Evolutionary conservation across 2,888 invertebrate genomes (phyloP).

Genomic region (Meandrusa payeni): DNA sequence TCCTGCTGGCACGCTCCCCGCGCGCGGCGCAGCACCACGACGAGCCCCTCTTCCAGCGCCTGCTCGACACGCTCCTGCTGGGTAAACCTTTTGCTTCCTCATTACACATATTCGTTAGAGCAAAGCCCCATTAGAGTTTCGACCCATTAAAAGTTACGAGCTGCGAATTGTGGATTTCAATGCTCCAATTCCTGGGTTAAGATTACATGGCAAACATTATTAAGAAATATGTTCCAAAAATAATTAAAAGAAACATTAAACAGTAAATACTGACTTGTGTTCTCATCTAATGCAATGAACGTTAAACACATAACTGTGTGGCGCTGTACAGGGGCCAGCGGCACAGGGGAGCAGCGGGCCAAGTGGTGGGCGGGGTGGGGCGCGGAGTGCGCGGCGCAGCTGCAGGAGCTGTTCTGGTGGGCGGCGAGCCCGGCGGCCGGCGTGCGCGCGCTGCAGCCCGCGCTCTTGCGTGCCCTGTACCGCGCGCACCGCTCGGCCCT

Average conservation of each 20-base stretch:
- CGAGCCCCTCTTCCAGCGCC: constrained; percentile 63
- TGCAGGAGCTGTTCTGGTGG: constrained; percentile 67
- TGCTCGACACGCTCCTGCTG: constrained; percentile 73
- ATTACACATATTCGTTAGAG: no score
- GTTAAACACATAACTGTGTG: no score
- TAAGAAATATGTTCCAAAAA: no score
- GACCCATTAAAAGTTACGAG: no score
- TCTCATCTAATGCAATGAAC: no score
- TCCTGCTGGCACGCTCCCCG: constrained; percentile 53
- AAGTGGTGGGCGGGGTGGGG: constrained; percentile 54
- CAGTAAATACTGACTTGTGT: no score
- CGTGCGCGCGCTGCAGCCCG: constrained; percentile 49
- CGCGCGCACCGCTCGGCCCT: constrained; percentile 51
- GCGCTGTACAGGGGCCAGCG: constrained; percentile 25
- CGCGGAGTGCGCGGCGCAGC: constrained; percentile 50
- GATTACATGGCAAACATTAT: no score
- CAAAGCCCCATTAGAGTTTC: no score
- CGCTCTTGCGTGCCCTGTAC: constrained; percentile 59
- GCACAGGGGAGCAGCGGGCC: constrained; percentile 31
- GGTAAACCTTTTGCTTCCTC: constrained; percentile 40
- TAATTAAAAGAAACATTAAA: no score
- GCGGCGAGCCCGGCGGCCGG: constrained; percentile 45
- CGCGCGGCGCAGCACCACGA: constrained; percentile 42
- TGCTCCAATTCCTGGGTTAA: no score
- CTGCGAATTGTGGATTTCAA: no score